Base-by-base conservation (phyloP, 2,113 vertebrate genomes). In the Syngnathus typhle region DNA sequence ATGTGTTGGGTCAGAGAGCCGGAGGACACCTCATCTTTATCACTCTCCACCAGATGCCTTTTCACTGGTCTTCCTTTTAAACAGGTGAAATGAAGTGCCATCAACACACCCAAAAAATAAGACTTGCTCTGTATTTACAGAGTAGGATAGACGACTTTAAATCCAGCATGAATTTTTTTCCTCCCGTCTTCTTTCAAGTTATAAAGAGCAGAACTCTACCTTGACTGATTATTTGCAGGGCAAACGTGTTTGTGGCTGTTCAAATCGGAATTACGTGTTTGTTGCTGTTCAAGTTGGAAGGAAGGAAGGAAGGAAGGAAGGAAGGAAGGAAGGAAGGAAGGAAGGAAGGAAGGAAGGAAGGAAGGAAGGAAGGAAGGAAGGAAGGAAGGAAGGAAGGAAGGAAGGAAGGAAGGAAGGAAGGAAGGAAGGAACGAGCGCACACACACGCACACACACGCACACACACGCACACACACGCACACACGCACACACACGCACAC, bases 21-120 rank as follows among this genome's bases (percentile, higher is more conserved):
- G 77, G 73, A 75, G 71, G 73, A 81, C 64, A 75, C 68, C 61
- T 71, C 54, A 32, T 74, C 74, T 82, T 76, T 84, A 76, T 86
- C 74, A 32, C 56, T 63, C 32, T 63, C 56, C 51, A 60, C 52
- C 70, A 83, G 69, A 74, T 65, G 66, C 15, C 59, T 67, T 73
- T 77, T 64, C 37, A 64, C 49, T 61, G 37, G 38, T 36, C 36
- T 60, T 38, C 12, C 67, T 80, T 82, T 71, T 69, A 70, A 72
- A 75, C 32, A 73, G 62, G 37, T 54, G 58, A 70, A 51, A 21
- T 70, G 38, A 47, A 44, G 18, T 32, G 43, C 27, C 9, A 36
- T 56, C 1, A n/a, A 58, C 36, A 19, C 38, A 62, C 32, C 13
- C 0, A 16, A 19, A 43, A 46, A 51, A 49, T 64, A 63, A 9